Conservation (phyloP, 2,888 invertebrate genomes). For the Meloe dianella region DNA sequence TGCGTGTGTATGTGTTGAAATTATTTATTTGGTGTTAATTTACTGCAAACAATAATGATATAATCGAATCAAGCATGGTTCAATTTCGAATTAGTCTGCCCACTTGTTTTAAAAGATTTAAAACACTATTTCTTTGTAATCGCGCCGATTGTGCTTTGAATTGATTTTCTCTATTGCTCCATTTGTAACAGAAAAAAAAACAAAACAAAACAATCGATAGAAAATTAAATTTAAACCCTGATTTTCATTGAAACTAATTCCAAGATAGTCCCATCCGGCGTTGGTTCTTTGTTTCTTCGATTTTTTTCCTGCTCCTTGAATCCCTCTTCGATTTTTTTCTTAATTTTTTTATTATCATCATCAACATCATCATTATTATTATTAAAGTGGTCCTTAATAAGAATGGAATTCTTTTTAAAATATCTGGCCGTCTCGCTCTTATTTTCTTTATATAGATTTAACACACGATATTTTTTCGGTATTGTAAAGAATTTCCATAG, state of each 20-base stretch:
- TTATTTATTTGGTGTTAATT: conserved; percentile 13
- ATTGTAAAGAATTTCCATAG: conserved; percentile 39
- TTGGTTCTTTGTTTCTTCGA: background rate
- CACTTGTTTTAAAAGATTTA: conserved; percentile 8
- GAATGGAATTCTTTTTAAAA: conserved; percentile 7
- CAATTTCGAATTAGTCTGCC: conserved; percentile 12
- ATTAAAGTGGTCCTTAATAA: conserved; percentile 11
- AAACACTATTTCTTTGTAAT: background rate
- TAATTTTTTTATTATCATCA: background rate
- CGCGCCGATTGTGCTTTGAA: background rate
- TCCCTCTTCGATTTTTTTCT: background rate
- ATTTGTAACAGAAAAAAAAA: background rate
- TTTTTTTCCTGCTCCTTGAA: background rate
- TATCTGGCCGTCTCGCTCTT: background rate
- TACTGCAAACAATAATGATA: conserved; percentile 13
- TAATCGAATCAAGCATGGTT: conserved; percentile 11
- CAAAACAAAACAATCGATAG: background rate
- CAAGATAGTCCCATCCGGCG: background rate
- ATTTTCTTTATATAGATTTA: background rate
- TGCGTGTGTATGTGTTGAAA: conserved; percentile 6
- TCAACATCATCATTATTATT: background rate
- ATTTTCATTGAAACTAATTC: background rate
- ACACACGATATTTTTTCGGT: conserved; percentile 29
- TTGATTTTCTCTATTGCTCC: conserved; percentile 8
- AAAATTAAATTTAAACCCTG: background rate